Percentiles rank a stretch among this genome's conserved stretches.
These are phyloP conservation scores for Parnassius orleans DNA, from an alignment of 2,888 invertebrate genomes.

Conservation along the genomic window DNA sequence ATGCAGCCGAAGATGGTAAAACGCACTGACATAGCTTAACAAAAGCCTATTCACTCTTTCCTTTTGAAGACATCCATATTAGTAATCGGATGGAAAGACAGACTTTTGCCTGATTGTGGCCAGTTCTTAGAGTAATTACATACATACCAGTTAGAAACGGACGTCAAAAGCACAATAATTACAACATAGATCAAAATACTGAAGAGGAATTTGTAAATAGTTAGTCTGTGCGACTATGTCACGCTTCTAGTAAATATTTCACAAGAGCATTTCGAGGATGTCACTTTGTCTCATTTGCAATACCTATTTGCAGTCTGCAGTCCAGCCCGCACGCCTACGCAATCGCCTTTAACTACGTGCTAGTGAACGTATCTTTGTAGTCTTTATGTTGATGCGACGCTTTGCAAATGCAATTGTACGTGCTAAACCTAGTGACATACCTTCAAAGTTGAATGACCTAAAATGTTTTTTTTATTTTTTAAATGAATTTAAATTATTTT, in stretches of 20 bases:
- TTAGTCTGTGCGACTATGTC: slow-evolving; percentile 9
- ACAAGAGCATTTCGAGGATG: slow-evolving; percentile 16
- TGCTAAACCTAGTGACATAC: slow-evolving; percentile 10
- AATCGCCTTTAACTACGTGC: slow-evolving; percentile 20
- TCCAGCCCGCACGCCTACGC: slow-evolving; percentile 5
- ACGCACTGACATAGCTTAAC: no score
- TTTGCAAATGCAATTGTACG: slow-evolving; percentile 18
- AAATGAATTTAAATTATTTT: no score
- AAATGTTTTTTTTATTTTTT: background rate
- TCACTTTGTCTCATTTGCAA: slow-evolving; percentile 20
- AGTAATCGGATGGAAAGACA: no score
- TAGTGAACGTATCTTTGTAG: slow-evolving; percentile 4
- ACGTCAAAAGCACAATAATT: no score
- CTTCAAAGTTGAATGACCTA: slow-evolving; percentile 5
- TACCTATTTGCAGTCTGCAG: slow-evolving; percentile 17
- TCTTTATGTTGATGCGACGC: slow-evolving; percentile 8
- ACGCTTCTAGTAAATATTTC: slow-evolving; percentile 22
- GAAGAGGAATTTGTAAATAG: background rate
- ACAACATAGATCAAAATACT: background rate
- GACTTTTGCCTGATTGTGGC: no score
- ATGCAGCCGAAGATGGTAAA: no score
- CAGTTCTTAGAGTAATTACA: no score
- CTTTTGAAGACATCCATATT: no score
- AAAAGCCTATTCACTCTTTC: no score
- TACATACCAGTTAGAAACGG: no score